phyloP scores from a whole-genome alignment of 2,797 vertebrate genomes.

The Characodon lateralis region DNA sequence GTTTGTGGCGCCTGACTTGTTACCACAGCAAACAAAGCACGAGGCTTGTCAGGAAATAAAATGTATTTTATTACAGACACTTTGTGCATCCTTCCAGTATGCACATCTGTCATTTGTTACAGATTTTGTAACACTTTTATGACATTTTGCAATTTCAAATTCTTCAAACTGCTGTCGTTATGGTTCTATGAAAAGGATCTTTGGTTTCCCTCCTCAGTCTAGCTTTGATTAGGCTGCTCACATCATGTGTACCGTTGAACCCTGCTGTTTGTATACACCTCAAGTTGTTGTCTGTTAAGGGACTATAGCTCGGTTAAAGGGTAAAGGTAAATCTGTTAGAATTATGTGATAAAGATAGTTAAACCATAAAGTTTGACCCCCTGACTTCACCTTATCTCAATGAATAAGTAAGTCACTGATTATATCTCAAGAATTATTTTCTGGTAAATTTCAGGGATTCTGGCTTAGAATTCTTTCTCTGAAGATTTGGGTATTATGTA shows the following conservation, averaged over 20 bases:
- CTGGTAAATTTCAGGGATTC: background rate
- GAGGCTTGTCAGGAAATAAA: background rate
- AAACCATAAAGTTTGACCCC: no score
- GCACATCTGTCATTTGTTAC: slow-evolving; percentile 6
- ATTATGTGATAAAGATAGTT: background rate
- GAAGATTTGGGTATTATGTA: background rate
- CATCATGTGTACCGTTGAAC: slow-evolving; percentile 21
- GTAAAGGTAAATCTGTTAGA: background rate
- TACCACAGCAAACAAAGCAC: background rate
- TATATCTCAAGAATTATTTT: background rate
- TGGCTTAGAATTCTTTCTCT: background rate
- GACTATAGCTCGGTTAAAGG: background rate
- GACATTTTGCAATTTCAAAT: slow-evolving; percentile 35
- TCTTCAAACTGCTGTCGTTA: slow-evolving; percentile 25
- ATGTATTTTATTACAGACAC: background rate
- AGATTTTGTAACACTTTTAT: slow-evolving; percentile 30
- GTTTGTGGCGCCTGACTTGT: background rate
- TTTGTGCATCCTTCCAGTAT: background rate
- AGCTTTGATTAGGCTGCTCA: slow-evolving; percentile 18
- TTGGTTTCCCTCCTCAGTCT: slow-evolving; percentile 38
- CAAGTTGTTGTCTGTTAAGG: slow-evolving; percentile 25
- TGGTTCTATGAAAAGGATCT: slow-evolving; percentile 31
- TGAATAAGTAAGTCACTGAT: no score
- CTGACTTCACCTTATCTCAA: no score
- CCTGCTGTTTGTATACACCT: slow-evolving; percentile 19